Evolutionary conservation across 2,113 vertebrate genomes (phyloP).

Genomic region (Lichenostomus cassidix): DNA sequence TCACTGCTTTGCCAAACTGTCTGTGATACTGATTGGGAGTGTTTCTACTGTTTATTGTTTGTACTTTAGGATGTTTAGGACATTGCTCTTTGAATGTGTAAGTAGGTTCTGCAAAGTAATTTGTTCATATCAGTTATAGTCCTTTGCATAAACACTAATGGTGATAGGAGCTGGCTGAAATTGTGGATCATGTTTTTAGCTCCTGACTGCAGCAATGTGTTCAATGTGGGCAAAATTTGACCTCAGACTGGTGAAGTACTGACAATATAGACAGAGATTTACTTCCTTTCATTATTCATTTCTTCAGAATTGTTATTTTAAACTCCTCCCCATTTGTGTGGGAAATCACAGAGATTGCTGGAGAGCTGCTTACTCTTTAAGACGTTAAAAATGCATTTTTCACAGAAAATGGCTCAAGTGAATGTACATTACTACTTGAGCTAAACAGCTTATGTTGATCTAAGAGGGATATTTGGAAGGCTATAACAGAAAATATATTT

Average conservation of each 20-base stretch:
- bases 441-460: background rate
- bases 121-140: conserved; percentile 39
- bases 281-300: background rate
- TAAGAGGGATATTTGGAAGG: background rate
- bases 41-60: conserved; percentile 48
- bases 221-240: conserved; percentile 8
- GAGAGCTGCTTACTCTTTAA: background rate
- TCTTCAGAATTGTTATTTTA: background rate
- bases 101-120: conserved; percentile 39
- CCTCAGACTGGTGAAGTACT: background rate
- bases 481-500: background rate
- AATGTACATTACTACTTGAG: background rate
- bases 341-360: background rate
- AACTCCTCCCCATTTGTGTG: background rate
- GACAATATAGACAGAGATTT: background rate
- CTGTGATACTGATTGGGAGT: conserved; percentile 37
- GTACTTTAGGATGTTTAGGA: background rate
- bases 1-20: conserved; percentile 39
- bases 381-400: background rate
- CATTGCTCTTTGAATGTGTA: conserved; percentile 42
- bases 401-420: background rate
- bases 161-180: conserved; percentile 8
- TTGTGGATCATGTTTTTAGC: background rate
- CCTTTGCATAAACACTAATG: conserved; percentile 26
- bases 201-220: background rate